phyloP scores from a whole-genome alignment of 2,113 vertebrate genomes.

The Xerus inauris region DNA sequence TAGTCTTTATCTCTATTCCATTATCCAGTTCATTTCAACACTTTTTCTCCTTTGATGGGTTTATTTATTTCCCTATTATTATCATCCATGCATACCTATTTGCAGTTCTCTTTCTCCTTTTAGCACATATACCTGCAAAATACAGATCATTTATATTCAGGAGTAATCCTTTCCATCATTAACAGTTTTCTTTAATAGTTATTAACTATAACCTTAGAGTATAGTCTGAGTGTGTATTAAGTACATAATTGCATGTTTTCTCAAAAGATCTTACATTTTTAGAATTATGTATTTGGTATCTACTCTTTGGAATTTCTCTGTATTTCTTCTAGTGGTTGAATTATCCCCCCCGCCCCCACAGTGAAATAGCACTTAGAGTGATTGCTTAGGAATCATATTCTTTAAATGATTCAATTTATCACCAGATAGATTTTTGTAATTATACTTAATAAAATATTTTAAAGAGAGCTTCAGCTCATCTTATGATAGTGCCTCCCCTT shows the following conservation, averaged over 20 bases:
- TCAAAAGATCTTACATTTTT: background rate
- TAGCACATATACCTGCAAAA: background rate
- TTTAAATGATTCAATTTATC: slow-evolving; percentile 59
- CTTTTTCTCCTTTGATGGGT: background rate
- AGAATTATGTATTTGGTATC: background rate
- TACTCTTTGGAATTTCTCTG: slow-evolving; percentile 26
- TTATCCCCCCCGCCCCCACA: background rate
- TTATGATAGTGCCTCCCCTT: background rate
- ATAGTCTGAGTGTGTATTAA: background rate
- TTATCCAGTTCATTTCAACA: background rate
- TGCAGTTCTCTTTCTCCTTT: background rate
- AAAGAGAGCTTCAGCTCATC: slow-evolving; percentile 10
- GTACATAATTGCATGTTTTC: background rate
- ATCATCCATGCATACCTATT: background rate
- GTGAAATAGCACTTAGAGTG: slow-evolving; percentile 21
- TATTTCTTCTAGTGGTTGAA: background rate
- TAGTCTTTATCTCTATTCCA: background rate
- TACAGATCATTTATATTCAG: background rate
- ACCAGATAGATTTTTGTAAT: slow-evolving; percentile 55
- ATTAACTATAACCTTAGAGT: background rate
- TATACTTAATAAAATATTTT: slow-evolving; percentile 57
- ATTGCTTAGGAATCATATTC: slow-evolving; percentile 29
- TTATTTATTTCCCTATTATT: background rate
- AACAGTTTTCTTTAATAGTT: background rate
- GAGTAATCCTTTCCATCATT: background rate